These are phyloP conservation scores for Archocentrus centrarchus DNA, from an alignment of 2,113 vertebrate genomes.

Conservation along the genomic window DNA sequence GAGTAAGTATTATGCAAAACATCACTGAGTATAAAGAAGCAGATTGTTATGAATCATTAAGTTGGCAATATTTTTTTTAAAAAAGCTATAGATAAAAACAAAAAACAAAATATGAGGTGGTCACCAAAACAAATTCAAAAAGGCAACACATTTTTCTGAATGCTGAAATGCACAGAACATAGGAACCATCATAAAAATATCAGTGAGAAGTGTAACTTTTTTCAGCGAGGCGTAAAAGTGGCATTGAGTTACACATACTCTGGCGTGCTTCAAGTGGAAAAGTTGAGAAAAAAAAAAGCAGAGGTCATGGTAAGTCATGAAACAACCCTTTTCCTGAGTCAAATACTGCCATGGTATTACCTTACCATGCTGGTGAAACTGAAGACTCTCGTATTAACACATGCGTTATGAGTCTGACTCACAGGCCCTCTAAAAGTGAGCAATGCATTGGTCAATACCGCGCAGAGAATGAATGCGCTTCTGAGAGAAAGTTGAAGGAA, in stretches of 20 bases:
- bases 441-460: constrained; percentile 42
- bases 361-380: constrained; percentile 75
- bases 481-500: constrained; percentile 5
- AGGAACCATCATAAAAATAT: constrained; percentile 58
- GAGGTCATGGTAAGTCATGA: constrained; percentile 83
- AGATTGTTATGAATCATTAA: constrained; percentile 4
- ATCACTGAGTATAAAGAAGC: background rate
- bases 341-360: constrained; percentile 79
- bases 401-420: constrained; percentile 63
- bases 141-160: background rate
- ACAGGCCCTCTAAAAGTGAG: constrained; percentile 57
- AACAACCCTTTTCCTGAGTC: constrained; percentile 83
- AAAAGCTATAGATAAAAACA: background rate
- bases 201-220: constrained; percentile 52
- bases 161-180: constrained; percentile 17
- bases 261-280: constrained; percentile 77
- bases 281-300: constrained; percentile 53
- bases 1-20: background rate
- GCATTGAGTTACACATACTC: constrained; percentile 78
- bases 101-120: background rate
- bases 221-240: constrained; percentile 74
- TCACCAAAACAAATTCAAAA: background rate
- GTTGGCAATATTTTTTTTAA: background rate
- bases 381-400: constrained; percentile 73
- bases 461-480: background rate